A percentile compares a stretch with the other conserved stretches of the same genome.
These are phyloP conservation scores for Rhyacophila brunnea DNA, from an alignment of 1,140 invertebrate genomes.

Conservation along the genomic window DNA sequence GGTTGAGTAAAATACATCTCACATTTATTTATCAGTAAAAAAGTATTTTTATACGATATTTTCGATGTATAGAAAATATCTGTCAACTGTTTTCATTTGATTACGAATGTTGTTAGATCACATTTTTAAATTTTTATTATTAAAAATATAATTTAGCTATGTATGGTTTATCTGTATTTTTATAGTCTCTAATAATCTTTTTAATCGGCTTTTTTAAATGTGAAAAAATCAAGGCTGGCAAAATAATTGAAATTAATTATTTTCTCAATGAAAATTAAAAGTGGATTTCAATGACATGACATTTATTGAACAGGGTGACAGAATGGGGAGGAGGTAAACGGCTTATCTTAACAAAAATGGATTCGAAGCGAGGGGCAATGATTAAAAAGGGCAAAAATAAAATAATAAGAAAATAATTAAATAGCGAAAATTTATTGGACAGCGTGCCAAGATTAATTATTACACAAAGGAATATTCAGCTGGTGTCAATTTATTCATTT, in stretches of 20 bases:
- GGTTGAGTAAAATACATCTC: too few relatives aligned
- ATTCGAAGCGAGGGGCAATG: constrained; percentile 12
- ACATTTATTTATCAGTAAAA: too few relatives aligned
- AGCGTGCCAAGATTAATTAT: constrained; percentile 34
- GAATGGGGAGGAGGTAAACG: constrained; percentile 17
- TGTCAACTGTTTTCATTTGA: too few relatives aligned
- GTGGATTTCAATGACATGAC: constrained; percentile 32
- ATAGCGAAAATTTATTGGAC: constrained; percentile 54
- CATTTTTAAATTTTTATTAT: too few relatives aligned
- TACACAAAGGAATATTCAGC: not conserved
- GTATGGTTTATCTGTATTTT: too few relatives aligned
- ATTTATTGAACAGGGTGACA: constrained; percentile 43
- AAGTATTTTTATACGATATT: too few relatives aligned
- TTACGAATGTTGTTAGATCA: too few relatives aligned
- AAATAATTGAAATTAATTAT: constrained; percentile 35
- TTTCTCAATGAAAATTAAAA: constrained; percentile 31
- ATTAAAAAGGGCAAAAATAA: constrained; percentile 44
- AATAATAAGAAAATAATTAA: constrained; percentile 57
- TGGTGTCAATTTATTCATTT: not conserved
- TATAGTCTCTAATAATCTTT: too few relatives aligned
- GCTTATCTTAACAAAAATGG: constrained; percentile 17
- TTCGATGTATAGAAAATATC: too few relatives aligned
- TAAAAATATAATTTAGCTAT: too few relatives aligned
- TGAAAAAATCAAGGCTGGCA: too few relatives aligned
- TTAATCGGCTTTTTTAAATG: too few relatives aligned